Evolutionary conservation across 2,797 vertebrate genomes (phyloP), one percentile per base, ranked within the genome.

Genomic region (Periophthalmus magnuspinnatus): DNA sequence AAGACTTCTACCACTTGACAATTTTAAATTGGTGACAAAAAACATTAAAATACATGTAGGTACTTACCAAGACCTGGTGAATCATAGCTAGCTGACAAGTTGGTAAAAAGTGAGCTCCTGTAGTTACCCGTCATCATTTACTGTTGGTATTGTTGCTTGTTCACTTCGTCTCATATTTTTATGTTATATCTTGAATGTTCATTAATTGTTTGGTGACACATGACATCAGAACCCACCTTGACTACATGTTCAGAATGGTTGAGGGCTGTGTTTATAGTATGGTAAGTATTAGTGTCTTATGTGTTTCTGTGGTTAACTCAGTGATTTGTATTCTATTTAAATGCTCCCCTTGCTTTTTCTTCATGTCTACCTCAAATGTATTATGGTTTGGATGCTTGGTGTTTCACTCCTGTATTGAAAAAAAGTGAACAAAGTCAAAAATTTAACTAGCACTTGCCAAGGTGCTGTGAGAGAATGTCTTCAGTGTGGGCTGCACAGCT

Each of bases 401-500:
- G 16, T 47, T 19, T 41, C 38, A 41, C 38, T 41, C 1, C 1
- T 11, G 10, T 41, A 11, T 11, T 11, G 10, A 38, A 11, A 41
- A 41, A 41, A 41, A 41, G 38, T 41, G 28, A 28, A 28, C 28
- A 11, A 50, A 50, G 13, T 48, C 2, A 50, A 19, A 16, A 48
- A 28, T 38, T 47, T 56, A 57, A 41, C 33, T n/a, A 70, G 50
- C 65, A 33, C 22, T 48, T 67, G 52, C 48, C 24, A 57, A 75
- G 32, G 50, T 16, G 4, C 7, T 33, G 65, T 52, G 2, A 17
- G 38, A 60, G 65, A 47, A 33, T 52, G 47, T 72, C 67, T 61
- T 13, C 41, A 28, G 72, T 19, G 70, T 64, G 56, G 68, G 65
- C 52, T 33, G 36, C 55, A 69, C 73, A 68, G 77, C 80, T 75